Base-by-base conservation (phyloP, 2,113 vertebrate species). In the Nothoprocta perdicaria region DNA sequence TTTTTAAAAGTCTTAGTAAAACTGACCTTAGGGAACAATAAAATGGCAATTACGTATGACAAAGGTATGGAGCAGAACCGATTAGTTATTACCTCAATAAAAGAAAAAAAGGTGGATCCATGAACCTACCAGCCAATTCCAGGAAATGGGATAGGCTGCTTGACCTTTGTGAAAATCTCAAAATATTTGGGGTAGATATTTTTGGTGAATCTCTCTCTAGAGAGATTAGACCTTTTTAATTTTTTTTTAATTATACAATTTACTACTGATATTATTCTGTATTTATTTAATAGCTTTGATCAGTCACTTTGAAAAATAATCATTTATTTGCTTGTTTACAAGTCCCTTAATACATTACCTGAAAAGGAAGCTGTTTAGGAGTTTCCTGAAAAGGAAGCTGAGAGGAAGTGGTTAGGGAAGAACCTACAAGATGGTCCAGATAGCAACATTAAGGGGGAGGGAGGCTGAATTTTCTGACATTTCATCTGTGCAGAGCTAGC, bases 1-100 rank as follows among this genome's bases (percentile, higher is more conserved):
- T 96, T 97, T 94, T 97, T 89, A 92, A 80, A 97, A 97, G 89
- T 94, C 96, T 96, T 93, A 80, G 57, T 94, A 92, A 94, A 96
- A 45, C 55, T 95, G 94, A 91, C 97, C 96, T 95, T 91, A 35
- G 91, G 96, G 97, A 97, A 96, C 96, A 94, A 95, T 97, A 97
- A 97, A 98, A 94, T 94, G 93, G 88, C 95, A 97, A 97, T 98
- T 98, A 97, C 26, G 8, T 97, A 97, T 93, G 97, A 97, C 96
- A 96, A 94, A 96, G 88, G 85, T 94, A 82, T 40, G 22, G 86
- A 96, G 90, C 26, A 95, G 92, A 97, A 97, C 92, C 80, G 2
- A 90, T 97, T 97, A 96, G 91, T 97, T 97, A 97, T 93, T 95
- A 89, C 88, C 73, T 87, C 80, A 96, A 84, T 97, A 97, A 97